Percentiles rank a stretch among this genome's conserved stretches.
phyloP scores from a whole-genome alignment of 1,140 invertebrate species.

The Himalopsyche phryganea region DNA sequence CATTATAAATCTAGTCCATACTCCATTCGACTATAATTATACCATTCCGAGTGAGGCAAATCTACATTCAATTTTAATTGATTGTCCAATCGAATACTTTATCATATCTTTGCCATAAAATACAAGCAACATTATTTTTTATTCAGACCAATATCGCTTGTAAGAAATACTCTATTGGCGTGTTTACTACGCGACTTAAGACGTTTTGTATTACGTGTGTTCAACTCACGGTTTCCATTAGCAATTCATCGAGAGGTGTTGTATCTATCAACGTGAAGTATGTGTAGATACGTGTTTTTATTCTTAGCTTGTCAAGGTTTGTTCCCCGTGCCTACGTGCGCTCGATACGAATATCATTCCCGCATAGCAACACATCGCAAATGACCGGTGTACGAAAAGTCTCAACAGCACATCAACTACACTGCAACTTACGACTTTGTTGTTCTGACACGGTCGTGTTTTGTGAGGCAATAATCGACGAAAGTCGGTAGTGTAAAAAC shows the following conservation, averaged over 20 bases:
- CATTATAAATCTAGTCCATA: conserved; percentile 8
- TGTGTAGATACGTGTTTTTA: conserved; percentile 1
- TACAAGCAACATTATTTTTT: no score
- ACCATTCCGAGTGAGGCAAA: conserved; percentile 8
- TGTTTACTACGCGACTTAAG: background rate
- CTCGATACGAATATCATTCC: conserved; percentile 8
- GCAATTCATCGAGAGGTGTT: conserved; percentile 20
- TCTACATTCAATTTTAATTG: conserved; percentile 22
- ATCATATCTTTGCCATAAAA: no score
- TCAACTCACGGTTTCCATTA: conserved; percentile 16
- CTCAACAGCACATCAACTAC: background rate
- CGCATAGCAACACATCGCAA: conserved; percentile 14
- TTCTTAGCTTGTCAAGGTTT: conserved; percentile 10
- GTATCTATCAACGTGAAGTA: background rate
- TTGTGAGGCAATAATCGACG: conserved; percentile 20
- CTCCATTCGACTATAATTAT: conserved; percentile 6
- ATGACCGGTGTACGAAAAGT: background rate
- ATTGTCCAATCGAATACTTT: background rate
- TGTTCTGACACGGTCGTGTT: conserved; percentile 6
- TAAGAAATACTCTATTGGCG: no score
- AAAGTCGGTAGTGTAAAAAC: background rate
- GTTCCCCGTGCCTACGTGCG: conserved; percentile 13
- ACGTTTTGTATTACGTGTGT: background rate
- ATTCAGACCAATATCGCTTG: no score
- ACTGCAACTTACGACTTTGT: conserved; percentile 1